A percentile compares a stretch with the other conserved stretches of the same genome.
These are phyloP conservation scores for Fulmarus glacialis DNA, from an alignment of 2,113 vertebrate genomes.

Conservation along the genomic window DNA sequence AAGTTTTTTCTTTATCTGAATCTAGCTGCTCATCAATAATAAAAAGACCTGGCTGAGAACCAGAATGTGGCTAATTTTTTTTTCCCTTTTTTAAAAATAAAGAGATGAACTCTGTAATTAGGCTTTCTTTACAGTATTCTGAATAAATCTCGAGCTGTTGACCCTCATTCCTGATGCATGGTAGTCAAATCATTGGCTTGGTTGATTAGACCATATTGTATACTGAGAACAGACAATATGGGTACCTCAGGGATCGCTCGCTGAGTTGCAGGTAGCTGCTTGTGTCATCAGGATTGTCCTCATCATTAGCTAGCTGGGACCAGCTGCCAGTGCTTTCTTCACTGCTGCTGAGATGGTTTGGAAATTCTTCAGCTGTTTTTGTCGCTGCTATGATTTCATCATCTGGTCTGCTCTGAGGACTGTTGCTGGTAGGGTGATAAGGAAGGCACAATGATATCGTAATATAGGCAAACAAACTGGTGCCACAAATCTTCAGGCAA, in stretches of 20 bases:
- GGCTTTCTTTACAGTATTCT: neutral
- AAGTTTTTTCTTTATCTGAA: neutral
- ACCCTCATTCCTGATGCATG: neutral
- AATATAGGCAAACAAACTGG: neutral
- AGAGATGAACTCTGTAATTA: neutral
- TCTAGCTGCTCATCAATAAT: neutral
- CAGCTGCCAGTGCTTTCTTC: constrained; percentile 96
- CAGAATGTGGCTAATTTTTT: neutral
- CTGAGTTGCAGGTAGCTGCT: constrained; percentile 97
- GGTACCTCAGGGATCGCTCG: constrained; percentile 86
- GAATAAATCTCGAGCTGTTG: neutral
- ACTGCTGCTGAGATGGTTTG: constrained; percentile 87
- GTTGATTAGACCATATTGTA: neutral
- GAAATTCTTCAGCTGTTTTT: constrained; percentile 78
- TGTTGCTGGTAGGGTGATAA: constrained; percentile 22
- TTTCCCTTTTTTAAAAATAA: neutral
- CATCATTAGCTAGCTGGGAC: constrained; percentile 91
- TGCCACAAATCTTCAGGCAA: neutral
- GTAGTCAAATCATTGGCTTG: neutral
- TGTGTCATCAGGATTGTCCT: constrained; percentile 91
- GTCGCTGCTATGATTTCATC: constrained; percentile 61
- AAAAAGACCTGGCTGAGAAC: neutral
- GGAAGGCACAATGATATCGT: neutral
- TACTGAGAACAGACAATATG: neutral
- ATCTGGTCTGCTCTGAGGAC: constrained; percentile 38